phyloP scores from a whole-genome alignment of 2,888 invertebrate species.

The Heliconius charithonia region DNA sequence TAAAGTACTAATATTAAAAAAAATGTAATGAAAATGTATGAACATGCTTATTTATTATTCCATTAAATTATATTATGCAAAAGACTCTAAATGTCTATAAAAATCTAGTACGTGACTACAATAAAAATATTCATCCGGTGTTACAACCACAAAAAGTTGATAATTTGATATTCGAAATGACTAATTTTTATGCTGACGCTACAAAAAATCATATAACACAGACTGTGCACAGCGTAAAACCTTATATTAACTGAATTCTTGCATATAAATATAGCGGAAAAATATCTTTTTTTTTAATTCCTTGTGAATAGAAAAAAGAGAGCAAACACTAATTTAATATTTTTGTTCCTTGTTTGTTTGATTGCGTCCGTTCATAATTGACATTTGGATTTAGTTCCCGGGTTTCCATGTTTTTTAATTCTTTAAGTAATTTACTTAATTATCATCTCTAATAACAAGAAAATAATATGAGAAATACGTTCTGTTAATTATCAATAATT shows the following conservation, averaged over 20 bases:
- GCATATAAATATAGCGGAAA: not conserved
- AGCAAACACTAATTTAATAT: not conserved
- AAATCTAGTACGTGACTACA: slow-evolving; percentile 5
- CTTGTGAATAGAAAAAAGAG: not conserved
- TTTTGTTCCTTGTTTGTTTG: not conserved
- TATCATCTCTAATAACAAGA: not conserved
- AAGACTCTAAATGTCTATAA: not conserved
- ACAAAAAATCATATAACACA: slow-evolving; percentile 4
- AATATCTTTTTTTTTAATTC: not conserved
- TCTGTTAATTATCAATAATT: not conserved
- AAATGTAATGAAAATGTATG: not conserved
- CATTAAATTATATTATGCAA: not conserved
- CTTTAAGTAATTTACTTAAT: not conserved
- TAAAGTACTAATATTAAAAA: not conserved
- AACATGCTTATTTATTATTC: not conserved
- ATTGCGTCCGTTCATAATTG: not conserved
- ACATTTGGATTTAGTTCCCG: not conserved
- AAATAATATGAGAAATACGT: not conserved
- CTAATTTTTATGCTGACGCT: not conserved
- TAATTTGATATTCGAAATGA: slow-evolving; percentile 12
- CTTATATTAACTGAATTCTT: not conserved
- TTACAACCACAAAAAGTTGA: slow-evolving; percentile 2
- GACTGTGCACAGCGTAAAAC: not conserved
- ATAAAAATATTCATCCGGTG: slow-evolving; percentile 20
- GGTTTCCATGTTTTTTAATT: not conserved